Evolutionary conservation across 2,797 vertebrate genomes (phyloP), one percentile per base, ranked within the genome.

Genomic region (Echeneis naucrates): DNA sequence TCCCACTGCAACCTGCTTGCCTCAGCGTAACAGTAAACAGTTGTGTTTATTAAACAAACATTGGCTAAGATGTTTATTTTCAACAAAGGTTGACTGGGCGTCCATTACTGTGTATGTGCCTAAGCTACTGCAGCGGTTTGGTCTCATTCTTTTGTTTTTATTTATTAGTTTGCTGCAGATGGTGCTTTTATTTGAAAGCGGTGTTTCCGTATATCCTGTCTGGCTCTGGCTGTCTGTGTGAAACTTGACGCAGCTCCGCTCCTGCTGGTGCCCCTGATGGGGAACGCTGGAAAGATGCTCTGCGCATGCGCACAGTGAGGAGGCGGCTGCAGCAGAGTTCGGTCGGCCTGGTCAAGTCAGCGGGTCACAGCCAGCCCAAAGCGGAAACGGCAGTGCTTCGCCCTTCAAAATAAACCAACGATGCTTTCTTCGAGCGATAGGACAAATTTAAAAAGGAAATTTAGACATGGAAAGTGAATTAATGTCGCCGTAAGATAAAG

Each of bases 291-390:
- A 45, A 64, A 67, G 88, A 91, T 92, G 88, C 80, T 74, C 0
- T 1, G 65, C 86, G 89, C 93, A 86, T 84, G 92, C 90, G 90
- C 59, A 89, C 37, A 75, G 12, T n/a, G 11, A 19, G 38, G 65
- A 88, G 72, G 68, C 84, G 82, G 87, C 72, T 72, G 88, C 87
- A 75, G 85, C 61, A 33, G 64, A 4, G 45, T 44, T 26, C 10
- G 51, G 51, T 8, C 70, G 27, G 62, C 40, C 64, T 21, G 52
- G 21, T 77, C 70, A 81, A 81, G 75, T 50, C 13, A 9, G 1
- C 2, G 0, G 2, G 1, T 56, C 27, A 1, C 35, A 60, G 9
- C 2, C 13, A 24, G 8, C 21, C 10, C 2, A 7, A 33, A 2
- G 64, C 52, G 47, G 72, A 48, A 62, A 77, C 23, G 7, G 40